These are phyloP conservation scores for Hyposmocoma kahamanoa DNA, from an alignment of 1,140 invertebrate genomes.

Conservation along the genomic window DNA sequence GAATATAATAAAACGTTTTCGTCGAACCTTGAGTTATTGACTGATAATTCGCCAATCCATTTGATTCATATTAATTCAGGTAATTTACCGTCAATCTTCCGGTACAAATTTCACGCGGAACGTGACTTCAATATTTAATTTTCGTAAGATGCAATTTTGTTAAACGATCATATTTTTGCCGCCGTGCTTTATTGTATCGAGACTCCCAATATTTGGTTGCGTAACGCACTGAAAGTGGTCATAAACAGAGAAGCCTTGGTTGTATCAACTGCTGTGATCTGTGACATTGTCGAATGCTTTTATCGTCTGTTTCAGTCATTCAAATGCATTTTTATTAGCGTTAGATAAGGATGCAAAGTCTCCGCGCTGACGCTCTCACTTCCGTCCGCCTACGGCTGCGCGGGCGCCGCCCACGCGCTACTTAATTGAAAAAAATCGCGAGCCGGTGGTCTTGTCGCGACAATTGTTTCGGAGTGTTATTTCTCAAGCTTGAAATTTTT, in stretches of 20 bases:
- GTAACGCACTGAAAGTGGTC: slow-evolving; percentile 64
- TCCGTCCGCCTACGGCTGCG: slow-evolving; percentile 65
- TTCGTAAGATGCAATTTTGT: slow-evolving; percentile 24
- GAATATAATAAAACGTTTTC: neutral
- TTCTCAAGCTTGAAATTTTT: neutral
- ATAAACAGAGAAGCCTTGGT: slow-evolving; percentile 64
- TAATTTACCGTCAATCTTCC: slow-evolving; percentile 21
- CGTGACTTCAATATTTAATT: slow-evolving; percentile 43
- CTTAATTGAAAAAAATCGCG: slow-evolving; percentile 53
- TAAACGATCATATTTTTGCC: slow-evolving; percentile 27
- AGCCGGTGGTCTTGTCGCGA: slow-evolving; percentile 40
- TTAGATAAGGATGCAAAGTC: slow-evolving; percentile 49
- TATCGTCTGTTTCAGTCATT: slow-evolving; percentile 31
- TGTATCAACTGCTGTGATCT: slow-evolving; percentile 59
- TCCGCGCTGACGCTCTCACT: slow-evolving; percentile 57
- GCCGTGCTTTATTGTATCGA: slow-evolving; percentile 9
- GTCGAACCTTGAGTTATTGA: slow-evolving; percentile 5
- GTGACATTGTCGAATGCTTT: slow-evolving; percentile 52
- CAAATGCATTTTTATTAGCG: slow-evolving; percentile 24
- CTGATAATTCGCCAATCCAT: slow-evolving; percentile 21
- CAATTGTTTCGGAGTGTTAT: slow-evolving; percentile 36
- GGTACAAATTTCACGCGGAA: slow-evolving; percentile 28
- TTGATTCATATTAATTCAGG: slow-evolving; percentile 25
- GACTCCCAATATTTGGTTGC: slow-evolving; percentile 34
- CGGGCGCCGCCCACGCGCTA: slow-evolving; percentile 54